A percentile compares a stretch with the other conserved stretches of the same genome.
Evolutionary conservation across 2,797 vertebrate species (phyloP).

Genomic region (Fratercula arctica): DNA sequence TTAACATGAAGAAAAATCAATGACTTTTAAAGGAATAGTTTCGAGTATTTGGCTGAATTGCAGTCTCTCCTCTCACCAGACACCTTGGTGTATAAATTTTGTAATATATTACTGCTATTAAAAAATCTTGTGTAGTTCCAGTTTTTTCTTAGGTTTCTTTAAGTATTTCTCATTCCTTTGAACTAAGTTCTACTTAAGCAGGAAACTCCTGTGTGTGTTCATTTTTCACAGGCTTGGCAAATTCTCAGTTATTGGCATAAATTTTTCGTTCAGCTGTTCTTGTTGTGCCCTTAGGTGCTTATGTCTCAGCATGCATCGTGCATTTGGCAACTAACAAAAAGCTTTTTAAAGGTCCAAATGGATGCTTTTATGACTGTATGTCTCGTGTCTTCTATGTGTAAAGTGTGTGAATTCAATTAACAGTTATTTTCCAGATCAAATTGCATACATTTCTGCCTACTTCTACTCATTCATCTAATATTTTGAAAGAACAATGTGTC

Average conservation of each 20-base stretch:
- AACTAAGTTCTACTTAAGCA: conserved; percentile 1
- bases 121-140: background rate
- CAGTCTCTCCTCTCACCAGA: background rate
- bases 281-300: conserved; percentile 28
- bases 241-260: background rate
- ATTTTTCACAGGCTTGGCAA: conserved; percentile 16
- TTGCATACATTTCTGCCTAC: background rate
- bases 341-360: conserved; percentile 4
- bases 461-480: background rate
- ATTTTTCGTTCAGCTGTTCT: conserved; percentile 20
- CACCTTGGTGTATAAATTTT: background rate
- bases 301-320: background rate
- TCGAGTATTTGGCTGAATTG: background rate
- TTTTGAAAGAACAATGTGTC: background rate
- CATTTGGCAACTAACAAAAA: background rate
- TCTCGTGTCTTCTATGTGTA: background rate
- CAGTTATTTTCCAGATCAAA: conserved; percentile 14
- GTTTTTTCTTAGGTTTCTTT: background rate
- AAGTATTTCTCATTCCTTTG: conserved; percentile 1
- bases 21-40: background rate
- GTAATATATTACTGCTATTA: background rate
- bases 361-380: background rate
- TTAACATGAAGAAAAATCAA: background rate
- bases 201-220: background rate
- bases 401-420: conserved; percentile 27